These are phyloP conservation scores for Pelvicachromis taeniatus DNA, from an alignment of 2,113 vertebrate genomes.

Conservation along the genomic window DNA sequence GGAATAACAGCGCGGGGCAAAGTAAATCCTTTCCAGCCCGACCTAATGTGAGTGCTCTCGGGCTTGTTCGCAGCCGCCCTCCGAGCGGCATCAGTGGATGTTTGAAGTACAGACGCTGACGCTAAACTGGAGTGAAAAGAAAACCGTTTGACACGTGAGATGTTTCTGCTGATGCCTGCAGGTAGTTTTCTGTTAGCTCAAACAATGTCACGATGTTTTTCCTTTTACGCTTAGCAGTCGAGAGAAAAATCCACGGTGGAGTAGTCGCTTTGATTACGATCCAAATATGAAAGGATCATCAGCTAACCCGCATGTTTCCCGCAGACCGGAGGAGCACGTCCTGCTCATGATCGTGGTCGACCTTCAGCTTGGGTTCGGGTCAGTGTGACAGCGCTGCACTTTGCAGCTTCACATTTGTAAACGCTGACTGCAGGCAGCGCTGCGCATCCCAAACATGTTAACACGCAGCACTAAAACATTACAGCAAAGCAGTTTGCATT, in stretches of 20 bases:
- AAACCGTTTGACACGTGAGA: neutral
- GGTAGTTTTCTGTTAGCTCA: neutral
- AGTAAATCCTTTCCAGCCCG: slow-evolving; percentile 44
- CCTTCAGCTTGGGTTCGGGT: neutral
- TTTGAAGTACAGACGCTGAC: neutral
- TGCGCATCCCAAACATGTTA: neutral
- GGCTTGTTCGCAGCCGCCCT: neutral
- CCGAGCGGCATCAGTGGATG: neutral
- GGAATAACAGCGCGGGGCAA: slow-evolving; percentile 32
- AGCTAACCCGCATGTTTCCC: neutral
- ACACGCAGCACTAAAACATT: too few species aligned
- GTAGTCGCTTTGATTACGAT: neutral
- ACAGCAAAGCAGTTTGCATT: neutral
- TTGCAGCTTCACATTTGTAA: neutral
- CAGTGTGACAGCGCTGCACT: neutral
- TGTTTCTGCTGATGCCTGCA: neutral
- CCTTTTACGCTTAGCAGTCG: neutral
- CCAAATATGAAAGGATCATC: neutral
- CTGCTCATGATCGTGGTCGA: neutral
- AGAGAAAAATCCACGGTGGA: neutral
- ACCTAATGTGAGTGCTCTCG: neutral
- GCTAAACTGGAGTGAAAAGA: neutral
- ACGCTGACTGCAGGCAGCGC: neutral
- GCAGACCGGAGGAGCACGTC: neutral
- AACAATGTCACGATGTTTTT: neutral